These are phyloP conservation scores for Mongoloraphidia duomilia DNA, from an alignment of 2,888 invertebrate genomes.

Conservation along the genomic window DNA sequence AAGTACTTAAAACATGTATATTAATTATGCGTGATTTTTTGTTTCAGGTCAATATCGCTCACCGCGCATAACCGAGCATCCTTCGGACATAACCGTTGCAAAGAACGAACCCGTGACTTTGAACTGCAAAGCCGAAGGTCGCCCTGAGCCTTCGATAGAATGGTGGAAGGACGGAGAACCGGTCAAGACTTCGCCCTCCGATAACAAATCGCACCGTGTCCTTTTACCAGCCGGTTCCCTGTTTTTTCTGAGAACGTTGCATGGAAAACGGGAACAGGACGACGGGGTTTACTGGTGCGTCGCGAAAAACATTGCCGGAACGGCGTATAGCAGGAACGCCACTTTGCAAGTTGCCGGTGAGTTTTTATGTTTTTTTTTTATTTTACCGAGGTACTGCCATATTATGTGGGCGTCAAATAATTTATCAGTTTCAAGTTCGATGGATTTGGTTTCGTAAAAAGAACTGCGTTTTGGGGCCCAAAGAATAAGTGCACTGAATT, in stretches of 20 bases:
- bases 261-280: constrained; percentile 88
- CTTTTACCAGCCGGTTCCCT: constrained; percentile 80
- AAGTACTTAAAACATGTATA: no score
- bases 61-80: constrained; percentile 93
- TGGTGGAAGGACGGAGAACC: constrained; percentile 89
- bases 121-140: constrained; percentile 95
- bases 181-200: constrained; percentile 58
- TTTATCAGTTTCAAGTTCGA: no score
- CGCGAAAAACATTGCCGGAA: constrained; percentile 81
- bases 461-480: no score
- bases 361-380: constrained; percentile 19
- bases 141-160: constrained; percentile 78
- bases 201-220: constrained; percentile 78
- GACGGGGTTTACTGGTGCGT: constrained; percentile 96
- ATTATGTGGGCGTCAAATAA: no score
- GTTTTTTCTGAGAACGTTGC: constrained; percentile 87
- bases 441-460: no score
- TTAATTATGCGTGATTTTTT: no score
- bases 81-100: constrained; percentile 88
- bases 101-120: constrained; percentile 94
- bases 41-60: constrained; percentile 72
- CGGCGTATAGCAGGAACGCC: constrained; percentile 81
- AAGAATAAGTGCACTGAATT: no score
- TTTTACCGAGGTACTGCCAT: no score
- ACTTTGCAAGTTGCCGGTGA: constrained; percentile 90